Evolutionary conservation across 2,888 invertebrate genomes (phyloP).

Genomic region (Scotopteryx bipunctaria): DNA sequence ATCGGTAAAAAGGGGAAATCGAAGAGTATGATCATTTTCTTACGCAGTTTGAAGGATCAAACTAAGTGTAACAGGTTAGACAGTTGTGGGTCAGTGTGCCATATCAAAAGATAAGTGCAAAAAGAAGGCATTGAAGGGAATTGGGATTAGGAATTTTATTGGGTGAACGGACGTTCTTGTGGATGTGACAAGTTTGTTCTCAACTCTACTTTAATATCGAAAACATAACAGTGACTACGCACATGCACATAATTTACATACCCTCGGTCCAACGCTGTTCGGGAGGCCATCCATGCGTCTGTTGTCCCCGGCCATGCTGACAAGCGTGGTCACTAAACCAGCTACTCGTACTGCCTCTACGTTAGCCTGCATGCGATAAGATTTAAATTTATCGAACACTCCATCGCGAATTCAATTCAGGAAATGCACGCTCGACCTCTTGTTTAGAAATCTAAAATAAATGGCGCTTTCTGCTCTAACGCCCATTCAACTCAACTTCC

Average conservation of each 20-base stretch:
- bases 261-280: constrained; percentile 81
- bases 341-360: constrained; percentile 93
- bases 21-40: constrained; percentile 1
- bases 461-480: constrained; percentile 45
- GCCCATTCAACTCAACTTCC: constrained; percentile 51
- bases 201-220: constrained; percentile 2
- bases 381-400: constrained; percentile 75
- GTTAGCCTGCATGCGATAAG: constrained; percentile 86
- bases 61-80: background rate
- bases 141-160: too few species aligned
- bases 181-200: background rate
- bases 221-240: constrained; percentile 25
- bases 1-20: background rate
- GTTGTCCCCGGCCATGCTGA: constrained; percentile 89
- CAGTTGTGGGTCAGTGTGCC: background rate
- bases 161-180: too few species aligned
- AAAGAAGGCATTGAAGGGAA: background rate
- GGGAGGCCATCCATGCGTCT: constrained; percentile 78
- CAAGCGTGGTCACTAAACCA: constrained; percentile 91
- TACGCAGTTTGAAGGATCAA: background rate
- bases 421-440: constrained; percentile 38
- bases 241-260: constrained; percentile 58
- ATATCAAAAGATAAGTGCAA: constrained; percentile 6
- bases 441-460: constrained; percentile 41
- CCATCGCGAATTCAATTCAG: constrained; percentile 44